Evolutionary conservation across 2,888 invertebrate genomes (phyloP), one percentile per base, ranked within the genome.

Genomic region (Tipula confusa): DNA sequence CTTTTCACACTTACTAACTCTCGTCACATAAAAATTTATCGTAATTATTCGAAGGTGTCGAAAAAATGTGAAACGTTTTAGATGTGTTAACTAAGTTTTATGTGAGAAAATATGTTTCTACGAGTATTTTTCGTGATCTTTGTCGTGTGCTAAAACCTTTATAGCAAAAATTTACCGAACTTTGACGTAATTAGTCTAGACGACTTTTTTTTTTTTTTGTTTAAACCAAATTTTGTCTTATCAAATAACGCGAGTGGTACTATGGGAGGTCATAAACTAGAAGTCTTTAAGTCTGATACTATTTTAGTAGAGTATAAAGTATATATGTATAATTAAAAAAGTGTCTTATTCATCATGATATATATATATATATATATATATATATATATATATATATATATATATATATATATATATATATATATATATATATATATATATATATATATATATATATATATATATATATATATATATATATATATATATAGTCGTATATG

Each of bases 361-460:
- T 36, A 36, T 36, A 48, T 48, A 48, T 48, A 48, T 48, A 48
- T 48, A 48, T 48, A 48, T 48, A 48, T 48, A 48, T 48, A 48
- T 48, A 48, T 48, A 48, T 6, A 48, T 48, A 48, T 48, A 48
- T 48, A 48, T 48, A 48, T 48, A 48, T 48, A 48, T 48, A 48
- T 48, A 48, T 48, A 48, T 48, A 48, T 48, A 48, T 48, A 48
- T 48, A 48, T 48, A 15, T 48, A 48, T 48, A 48, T 48, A 48
- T 48, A 48, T 48, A 48, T 48, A 48, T 48, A 48, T 48, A 48
- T 48, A 48, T 48, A 48, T 48, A 48, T 48, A 48, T 48, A 48
- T 48, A 48, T 48, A 48, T 48, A 48, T 48, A 48, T 48, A 48
- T 48, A 64, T 64, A 64, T 64, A 64, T 64, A 64, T 64, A 1